Conservation (phyloP, 1,140 invertebrate species). For the Vanessa atalanta region DNA sequence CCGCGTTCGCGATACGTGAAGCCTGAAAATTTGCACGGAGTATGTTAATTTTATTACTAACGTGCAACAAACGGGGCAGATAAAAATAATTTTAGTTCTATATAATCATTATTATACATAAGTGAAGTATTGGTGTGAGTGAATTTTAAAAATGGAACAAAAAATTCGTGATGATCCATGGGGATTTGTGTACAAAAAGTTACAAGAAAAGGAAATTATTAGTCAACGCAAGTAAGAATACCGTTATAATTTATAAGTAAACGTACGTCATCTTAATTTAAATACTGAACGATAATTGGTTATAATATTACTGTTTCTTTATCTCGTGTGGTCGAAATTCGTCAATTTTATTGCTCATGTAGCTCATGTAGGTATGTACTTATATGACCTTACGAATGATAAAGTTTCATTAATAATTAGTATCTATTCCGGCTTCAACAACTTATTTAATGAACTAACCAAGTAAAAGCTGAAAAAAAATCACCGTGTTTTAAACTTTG, state of each 20-base stretch:
- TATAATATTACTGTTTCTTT: no score
- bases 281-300: neutral
- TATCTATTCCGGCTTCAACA: no score
- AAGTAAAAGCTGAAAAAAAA: no score
- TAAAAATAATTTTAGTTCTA: neutral
- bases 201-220: conserved; percentile 68
- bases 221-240: conserved; percentile 62
- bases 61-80: neutral
- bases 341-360: no score
- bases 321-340: no score
- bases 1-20: conserved; percentile 49
- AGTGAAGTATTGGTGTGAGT: conserved; percentile 8
- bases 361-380: no score
- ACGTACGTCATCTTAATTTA: neutral
- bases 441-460: no score
- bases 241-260: neutral
- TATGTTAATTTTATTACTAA: neutral
- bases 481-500: no score
- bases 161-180: conserved; percentile 58
- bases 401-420: no score
- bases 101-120: neutral
- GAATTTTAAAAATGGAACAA: conserved; percentile 45
- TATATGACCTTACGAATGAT: no score
- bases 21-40: conserved; percentile 55
- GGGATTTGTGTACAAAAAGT: conserved; percentile 66